Conservation (phyloP, 2,888 invertebrate genomes). For the Lordiphosa fenestrarum region DNA sequence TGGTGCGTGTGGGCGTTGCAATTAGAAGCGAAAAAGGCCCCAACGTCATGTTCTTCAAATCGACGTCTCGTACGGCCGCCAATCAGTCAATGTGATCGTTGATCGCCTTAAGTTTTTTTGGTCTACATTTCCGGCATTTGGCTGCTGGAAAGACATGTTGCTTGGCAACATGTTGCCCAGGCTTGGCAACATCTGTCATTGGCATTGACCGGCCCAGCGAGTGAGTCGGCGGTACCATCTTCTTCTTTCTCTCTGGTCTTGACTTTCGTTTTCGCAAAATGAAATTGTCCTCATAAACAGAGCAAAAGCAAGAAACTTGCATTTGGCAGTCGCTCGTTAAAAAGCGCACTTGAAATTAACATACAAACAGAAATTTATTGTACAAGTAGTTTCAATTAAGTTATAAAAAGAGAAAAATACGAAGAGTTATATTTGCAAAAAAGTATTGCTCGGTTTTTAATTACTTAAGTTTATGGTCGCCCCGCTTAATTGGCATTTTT, state of each 20-base stretch:
- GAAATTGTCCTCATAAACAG: slow-evolving; percentile 20
- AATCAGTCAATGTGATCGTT: slow-evolving; percentile 64
- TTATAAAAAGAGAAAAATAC: slow-evolving; percentile 44
- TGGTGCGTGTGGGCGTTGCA: slow-evolving; percentile 69
- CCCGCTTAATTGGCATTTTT: slow-evolving; percentile 59
- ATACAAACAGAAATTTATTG: slow-evolving; percentile 25
- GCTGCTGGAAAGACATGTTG: slow-evolving; percentile 17
- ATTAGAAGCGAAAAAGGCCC: slow-evolving; percentile 46
- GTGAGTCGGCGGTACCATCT: not conserved
- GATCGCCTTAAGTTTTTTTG: slow-evolving; percentile 32
- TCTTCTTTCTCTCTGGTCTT: slow-evolving; percentile 17
- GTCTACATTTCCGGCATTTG: slow-evolving; percentile 54
- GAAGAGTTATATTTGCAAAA: slow-evolving; percentile 37
- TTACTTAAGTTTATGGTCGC: slow-evolving; percentile 58
- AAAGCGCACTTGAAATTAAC: slow-evolving; percentile 17
- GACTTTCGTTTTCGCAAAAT: slow-evolving; percentile 12
- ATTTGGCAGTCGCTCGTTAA: slow-evolving; percentile 2
- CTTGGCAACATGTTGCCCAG: slow-evolving; percentile 41
- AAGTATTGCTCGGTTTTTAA: slow-evolving; percentile 49
- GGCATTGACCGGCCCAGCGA: slow-evolving; percentile 45
- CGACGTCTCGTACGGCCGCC: slow-evolving; percentile 49
- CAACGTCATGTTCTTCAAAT: slow-evolving; percentile 51
- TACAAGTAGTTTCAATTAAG: slow-evolving; percentile 63
- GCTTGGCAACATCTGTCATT: slow-evolving; percentile 50
- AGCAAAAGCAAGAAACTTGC: no score